phyloP scores from a whole-genome alignment of 2,888 invertebrate species.

The Brenthis ino region DNA sequence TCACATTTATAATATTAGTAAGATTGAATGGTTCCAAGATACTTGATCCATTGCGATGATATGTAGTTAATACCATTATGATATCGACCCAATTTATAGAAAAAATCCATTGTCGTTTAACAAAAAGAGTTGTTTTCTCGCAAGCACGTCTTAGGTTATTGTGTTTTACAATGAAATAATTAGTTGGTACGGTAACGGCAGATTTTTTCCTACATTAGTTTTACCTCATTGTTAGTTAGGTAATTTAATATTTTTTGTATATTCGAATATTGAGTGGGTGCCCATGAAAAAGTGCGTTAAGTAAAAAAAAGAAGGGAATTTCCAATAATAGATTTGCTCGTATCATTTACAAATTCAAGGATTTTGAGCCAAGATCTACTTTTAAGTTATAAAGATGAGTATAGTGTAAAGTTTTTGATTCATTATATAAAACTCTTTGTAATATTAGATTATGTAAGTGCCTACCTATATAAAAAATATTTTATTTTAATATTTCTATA shows the following conservation, averaged over 20 bases:
- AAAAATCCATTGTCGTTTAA: conserved; percentile 69
- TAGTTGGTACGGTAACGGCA: conserved; percentile 76
- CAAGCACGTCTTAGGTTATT: conserved; percentile 70
- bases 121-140: conserved; percentile 75
- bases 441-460: no score
- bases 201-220: conserved; percentile 63
- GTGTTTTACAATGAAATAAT: conserved; percentile 76
- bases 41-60: conserved; percentile 52
- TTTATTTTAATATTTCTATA: no score
- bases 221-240: conserved; percentile 67
- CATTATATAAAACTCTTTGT: no score
- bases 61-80: conserved; percentile 61
- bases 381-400: background rate
- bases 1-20: no score
- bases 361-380: no score
- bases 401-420: background rate
- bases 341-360: conserved; percentile 44
- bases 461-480: no score
- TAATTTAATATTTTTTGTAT: conserved; percentile 81
- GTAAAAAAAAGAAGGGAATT: conserved; percentile 52
- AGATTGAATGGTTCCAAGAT: conserved; percentile 8
- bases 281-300: conserved; percentile 58
- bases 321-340: conserved; percentile 44
- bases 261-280: conserved; percentile 62
- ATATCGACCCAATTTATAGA: conserved; percentile 61